A percentile compares a stretch with the other conserved stretches of the same genome.
Conservation (phyloP, 2,113 vertebrate genomes). For the Camelus bactrianus region DNA sequence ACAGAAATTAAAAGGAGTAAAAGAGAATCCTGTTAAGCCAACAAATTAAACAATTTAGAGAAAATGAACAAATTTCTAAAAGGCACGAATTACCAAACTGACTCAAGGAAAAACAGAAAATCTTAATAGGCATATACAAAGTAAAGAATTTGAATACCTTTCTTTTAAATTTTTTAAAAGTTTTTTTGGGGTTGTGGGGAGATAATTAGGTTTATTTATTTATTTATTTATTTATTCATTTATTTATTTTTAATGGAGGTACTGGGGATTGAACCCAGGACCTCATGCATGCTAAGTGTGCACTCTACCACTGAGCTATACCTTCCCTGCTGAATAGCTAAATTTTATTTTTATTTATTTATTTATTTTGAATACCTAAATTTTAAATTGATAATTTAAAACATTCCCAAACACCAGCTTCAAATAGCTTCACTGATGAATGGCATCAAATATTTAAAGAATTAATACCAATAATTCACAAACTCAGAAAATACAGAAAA, state of each 20-base stretch:
- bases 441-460: neutral
- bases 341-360: no score
- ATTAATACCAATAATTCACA: conserved; percentile 10
- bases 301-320: no score
- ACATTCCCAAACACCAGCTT: neutral
- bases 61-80: conserved; percentile 37
- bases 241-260: no score
- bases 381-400: conserved; percentile 47
- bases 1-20: neutral
- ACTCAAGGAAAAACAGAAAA: conserved; percentile 24
- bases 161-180: neutral
- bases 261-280: no score
- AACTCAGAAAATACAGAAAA: conserved; percentile 35
- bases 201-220: no score
- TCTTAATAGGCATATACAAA: neutral
- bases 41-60: neutral
- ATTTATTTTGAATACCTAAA: neutral
- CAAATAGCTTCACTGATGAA: neutral
- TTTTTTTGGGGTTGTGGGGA: no score
- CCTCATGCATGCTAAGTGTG: no score
- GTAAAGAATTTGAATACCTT: neutral
- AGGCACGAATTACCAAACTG: conserved; percentile 28
- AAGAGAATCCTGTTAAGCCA: neutral
- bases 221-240: no score
- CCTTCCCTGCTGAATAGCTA: no score